Evolutionary conservation across 1,140 invertebrate genomes (phyloP).

Genomic region (Drosophila nannoptera): DNA sequence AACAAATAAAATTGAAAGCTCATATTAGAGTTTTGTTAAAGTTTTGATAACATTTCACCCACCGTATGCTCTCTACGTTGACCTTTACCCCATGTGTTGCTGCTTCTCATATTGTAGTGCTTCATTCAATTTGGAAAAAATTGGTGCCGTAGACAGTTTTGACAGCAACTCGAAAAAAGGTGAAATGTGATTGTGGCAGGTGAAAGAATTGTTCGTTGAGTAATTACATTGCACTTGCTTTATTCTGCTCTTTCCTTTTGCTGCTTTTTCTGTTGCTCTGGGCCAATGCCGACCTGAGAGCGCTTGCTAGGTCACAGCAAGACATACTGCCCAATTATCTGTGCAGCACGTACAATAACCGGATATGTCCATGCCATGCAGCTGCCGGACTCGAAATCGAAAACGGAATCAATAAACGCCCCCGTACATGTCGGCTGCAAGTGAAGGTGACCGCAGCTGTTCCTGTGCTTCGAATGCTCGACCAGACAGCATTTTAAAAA

Average conservation of each 20-base stretch:
- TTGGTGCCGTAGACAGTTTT: conserved; percentile 19
- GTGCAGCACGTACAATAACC: conserved; percentile 54
- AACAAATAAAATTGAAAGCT: neutral
- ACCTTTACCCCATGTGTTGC: conserved; percentile 13
- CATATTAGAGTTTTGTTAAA: too few species aligned
- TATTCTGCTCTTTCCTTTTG: neutral
- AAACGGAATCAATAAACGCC: conserved; percentile 22
- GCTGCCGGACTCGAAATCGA: conserved; percentile 25
- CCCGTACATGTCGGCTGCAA: conserved; percentile 7
- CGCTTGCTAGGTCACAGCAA: conserved; percentile 18
- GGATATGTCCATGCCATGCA: conserved; percentile 45
- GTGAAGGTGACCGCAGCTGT: conserved; percentile 22
- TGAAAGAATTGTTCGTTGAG: conserved; percentile 6
- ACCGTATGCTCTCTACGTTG: conserved; percentile 20
- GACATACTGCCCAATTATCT: conserved; percentile 51
- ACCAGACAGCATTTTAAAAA: conserved; percentile 16
- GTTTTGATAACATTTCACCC: neutral
- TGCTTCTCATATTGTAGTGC: conserved; percentile 39
- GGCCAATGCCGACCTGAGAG: conserved; percentile 20
- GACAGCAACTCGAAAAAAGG: conserved; percentile 10
- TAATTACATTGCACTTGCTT: conserved; percentile 36
- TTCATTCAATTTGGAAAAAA: conserved; percentile 44
- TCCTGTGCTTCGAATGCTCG: neutral
- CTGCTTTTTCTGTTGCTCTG: conserved; percentile 14
- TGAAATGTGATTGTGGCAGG: neutral